Percentiles rank a stretch among this genome's conserved stretches.
phyloP scores from a whole-genome alignment of 2,113 vertebrate genomes.

The Sakesphorus luctuosus region DNA sequence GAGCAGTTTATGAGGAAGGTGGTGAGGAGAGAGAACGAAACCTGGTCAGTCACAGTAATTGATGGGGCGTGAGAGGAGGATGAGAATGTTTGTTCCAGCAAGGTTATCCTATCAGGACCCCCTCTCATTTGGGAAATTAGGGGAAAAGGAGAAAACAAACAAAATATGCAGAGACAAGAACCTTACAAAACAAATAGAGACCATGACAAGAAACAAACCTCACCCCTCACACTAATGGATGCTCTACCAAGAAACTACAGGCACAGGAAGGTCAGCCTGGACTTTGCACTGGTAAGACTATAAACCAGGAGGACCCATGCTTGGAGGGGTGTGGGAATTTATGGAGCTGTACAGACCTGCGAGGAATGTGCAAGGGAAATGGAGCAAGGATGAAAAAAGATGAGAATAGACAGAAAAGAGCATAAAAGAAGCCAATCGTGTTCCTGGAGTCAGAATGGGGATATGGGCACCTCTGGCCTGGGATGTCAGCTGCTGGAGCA shows the following conservation, averaged over 20 bases:
- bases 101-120: not conserved
- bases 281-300: not conserved
- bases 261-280: not conserved
- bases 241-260: not conserved
- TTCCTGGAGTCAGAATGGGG: not conserved
- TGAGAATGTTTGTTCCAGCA: not conserved
- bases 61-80: not conserved
- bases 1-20: not conserved
- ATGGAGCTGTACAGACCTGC: not conserved
- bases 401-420: not conserved
- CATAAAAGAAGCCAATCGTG: not conserved
- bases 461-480: not conserved
- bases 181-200: not conserved
- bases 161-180: not conserved
- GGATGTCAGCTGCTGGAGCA: not conserved
- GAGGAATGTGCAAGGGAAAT: not conserved
- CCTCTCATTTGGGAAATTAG: not conserved
- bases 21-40: not conserved
- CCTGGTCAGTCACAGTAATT: not conserved
- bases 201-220: not conserved
- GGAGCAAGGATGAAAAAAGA: not conserved
- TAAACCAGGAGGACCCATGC: not conserved
- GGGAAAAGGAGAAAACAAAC: not conserved
- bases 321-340: rapidly evolving
- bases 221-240: not conserved